Conservation (phyloP, 1,140 invertebrate genomes). For the Hycleus phaleratus region DNA sequence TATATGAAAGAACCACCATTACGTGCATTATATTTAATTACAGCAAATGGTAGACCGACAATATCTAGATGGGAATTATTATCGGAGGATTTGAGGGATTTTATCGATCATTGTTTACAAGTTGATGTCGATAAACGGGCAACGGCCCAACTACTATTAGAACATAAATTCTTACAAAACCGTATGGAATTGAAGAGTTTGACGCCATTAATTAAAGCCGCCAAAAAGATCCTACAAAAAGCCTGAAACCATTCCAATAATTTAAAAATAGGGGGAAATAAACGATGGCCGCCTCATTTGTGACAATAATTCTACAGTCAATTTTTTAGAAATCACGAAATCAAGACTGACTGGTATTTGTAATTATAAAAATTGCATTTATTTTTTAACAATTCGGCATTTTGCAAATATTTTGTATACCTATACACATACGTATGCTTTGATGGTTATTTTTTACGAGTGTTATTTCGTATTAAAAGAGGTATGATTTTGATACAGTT, state of each 20-base stretch:
- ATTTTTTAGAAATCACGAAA: background rate
- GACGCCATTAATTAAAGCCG: slow-evolving; percentile 85
- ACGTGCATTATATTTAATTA: slow-evolving; percentile 91
- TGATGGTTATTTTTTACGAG: too few species aligned
- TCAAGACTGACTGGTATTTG: slow-evolving; percentile 3
- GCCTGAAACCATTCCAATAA: background rate
- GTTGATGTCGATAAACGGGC: slow-evolving; percentile 85
- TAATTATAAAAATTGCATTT: slow-evolving; percentile 5
- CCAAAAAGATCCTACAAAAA: slow-evolving; percentile 70
- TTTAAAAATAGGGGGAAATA: background rate
- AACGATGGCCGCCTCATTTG: background rate
- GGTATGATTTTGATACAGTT: too few species aligned
- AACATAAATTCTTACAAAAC: slow-evolving; percentile 81
- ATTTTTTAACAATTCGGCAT: background rate
- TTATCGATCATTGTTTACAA: slow-evolving; percentile 85
- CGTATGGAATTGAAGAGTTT: slow-evolving; percentile 78
- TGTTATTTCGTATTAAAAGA: too few species aligned
- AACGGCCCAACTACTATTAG: slow-evolving; percentile 75
- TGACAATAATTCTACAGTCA: background rate
- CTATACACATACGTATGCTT: too few species aligned
- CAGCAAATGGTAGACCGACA: slow-evolving; percentile 87
- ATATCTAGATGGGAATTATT: slow-evolving; percentile 78
- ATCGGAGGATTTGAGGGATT: slow-evolving; percentile 69
- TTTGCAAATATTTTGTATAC: too few species aligned
- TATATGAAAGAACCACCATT: slow-evolving; percentile 92